A percentile compares a stretch with the other conserved stretches of the same genome.
These are phyloP conservation scores for Hyaena hyaena DNA, from an alignment of 2,113 vertebrate species.

Conservation along the genomic window DNA sequence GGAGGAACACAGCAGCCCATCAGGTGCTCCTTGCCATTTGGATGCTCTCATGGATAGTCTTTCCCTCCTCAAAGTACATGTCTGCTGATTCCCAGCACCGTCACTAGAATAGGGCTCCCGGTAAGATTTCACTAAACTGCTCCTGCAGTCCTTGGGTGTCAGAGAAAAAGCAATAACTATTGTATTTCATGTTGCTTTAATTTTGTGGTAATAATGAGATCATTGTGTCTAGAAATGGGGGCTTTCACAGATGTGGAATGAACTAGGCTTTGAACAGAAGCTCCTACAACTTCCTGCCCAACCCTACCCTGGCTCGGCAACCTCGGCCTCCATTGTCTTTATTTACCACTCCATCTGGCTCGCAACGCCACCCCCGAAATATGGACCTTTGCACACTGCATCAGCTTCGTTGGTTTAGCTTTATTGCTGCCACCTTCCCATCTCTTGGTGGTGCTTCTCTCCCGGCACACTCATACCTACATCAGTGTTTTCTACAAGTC, in stretches of 20 bases:
- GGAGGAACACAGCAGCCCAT: neutral
- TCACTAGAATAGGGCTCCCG: neutral
- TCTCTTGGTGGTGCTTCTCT: neutral
- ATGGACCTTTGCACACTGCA: neutral
- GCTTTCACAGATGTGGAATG: neutral
- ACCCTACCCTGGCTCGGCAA: fast-evolving
- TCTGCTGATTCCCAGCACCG: neutral
- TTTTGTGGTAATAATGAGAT: neutral
- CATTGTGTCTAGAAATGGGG: neutral
- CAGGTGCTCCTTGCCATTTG: neutral
- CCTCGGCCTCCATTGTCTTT: too few relatives aligned
- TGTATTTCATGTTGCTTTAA: neutral
- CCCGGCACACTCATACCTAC: neutral
- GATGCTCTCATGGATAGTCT: neutral
- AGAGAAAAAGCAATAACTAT: neutral
- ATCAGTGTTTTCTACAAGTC: neutral
- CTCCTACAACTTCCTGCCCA: neutral
- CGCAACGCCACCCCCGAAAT: fast-evolving
- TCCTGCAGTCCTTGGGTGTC: neutral
- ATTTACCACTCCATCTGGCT: neutral
- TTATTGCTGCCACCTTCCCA: neutral
- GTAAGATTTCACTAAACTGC: neutral
- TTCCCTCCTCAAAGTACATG: neutral
- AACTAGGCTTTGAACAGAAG: neutral
- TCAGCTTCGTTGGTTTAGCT: neutral